Conservation (phyloP, 1,140 invertebrate genomes). For the Psix sp. region DNA sequence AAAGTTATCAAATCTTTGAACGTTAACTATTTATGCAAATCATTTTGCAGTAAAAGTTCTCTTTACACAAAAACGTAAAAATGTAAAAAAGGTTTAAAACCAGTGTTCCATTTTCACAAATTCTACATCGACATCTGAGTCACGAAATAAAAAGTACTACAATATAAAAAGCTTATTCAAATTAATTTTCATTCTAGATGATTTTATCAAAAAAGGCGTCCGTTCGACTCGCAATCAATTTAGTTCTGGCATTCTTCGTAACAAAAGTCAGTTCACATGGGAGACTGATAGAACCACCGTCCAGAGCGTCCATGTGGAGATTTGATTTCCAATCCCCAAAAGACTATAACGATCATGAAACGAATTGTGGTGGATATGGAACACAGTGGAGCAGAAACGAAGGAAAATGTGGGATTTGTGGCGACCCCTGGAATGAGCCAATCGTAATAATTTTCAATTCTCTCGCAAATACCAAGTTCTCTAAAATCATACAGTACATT, state of each 20-base stretch:
- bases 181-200: constrained; percentile 40
- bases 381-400: constrained; percentile 85
- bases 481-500: background rate
- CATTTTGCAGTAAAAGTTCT: too few species aligned
- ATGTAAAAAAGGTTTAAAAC: too few species aligned
- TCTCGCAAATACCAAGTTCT: background rate
- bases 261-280: constrained; percentile 80
- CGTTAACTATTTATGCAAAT: too few species aligned
- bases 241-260: constrained; percentile 48
- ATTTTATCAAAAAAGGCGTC: constrained; percentile 25
- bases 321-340: constrained; percentile 81
- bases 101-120: too few species aligned
- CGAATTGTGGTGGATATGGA: constrained; percentile 91
- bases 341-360: constrained; percentile 92
- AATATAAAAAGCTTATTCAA: too few species aligned
- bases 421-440: constrained; percentile 87
- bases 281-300: constrained; percentile 89
- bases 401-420: constrained; percentile 92
- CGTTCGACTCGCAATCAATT: constrained; percentile 21
- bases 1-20: too few species aligned
- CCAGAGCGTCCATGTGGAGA: constrained; percentile 88
- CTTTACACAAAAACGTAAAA: too few species aligned
- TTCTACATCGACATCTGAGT: too few species aligned
- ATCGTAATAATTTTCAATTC: constrained; percentile 63
- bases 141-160: too few species aligned